Percentiles rank a stretch among this genome's conserved stretches.
Conservation (phyloP, 2,797 vertebrate genomes). For the Pterois miles region DNA sequence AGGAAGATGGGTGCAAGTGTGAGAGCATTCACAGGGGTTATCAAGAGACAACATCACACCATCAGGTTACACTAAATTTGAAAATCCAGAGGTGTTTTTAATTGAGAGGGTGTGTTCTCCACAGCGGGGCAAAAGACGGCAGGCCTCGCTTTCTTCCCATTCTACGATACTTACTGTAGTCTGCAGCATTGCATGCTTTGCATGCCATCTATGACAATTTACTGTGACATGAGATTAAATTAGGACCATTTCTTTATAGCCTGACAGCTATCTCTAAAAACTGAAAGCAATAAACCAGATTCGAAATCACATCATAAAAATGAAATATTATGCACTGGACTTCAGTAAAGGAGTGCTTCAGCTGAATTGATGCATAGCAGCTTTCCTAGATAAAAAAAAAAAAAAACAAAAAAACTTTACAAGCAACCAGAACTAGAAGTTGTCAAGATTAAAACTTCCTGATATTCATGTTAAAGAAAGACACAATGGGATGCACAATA, state of each 20-base stretch:
- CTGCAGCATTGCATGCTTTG: background rate
- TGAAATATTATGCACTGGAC: background rate
- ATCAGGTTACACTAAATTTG: background rate
- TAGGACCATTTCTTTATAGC: background rate
- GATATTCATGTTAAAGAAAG: background rate
- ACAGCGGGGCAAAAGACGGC: background rate
- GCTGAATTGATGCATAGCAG: too few species aligned
- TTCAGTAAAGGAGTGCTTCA: background rate
- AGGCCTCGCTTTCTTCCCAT: background rate
- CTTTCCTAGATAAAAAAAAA: background rate
- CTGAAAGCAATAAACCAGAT: background rate
- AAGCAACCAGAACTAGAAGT: background rate
- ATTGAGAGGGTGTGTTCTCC: background rate
- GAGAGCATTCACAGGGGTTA: conserved; percentile 1
- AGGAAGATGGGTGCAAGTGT: background rate
- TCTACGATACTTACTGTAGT: background rate
- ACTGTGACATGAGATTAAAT: background rate
- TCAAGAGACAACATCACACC: background rate
- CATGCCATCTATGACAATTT: background rate
- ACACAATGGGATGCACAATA: background rate
- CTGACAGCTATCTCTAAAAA: background rate
- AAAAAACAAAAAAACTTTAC: too few species aligned
- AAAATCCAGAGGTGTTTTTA: conserved; percentile 24
- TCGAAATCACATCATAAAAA: background rate
- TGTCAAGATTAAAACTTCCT: background rate